Conservation (phyloP, 1,140 invertebrate species). For the Drosophila nannoptera region DNA sequence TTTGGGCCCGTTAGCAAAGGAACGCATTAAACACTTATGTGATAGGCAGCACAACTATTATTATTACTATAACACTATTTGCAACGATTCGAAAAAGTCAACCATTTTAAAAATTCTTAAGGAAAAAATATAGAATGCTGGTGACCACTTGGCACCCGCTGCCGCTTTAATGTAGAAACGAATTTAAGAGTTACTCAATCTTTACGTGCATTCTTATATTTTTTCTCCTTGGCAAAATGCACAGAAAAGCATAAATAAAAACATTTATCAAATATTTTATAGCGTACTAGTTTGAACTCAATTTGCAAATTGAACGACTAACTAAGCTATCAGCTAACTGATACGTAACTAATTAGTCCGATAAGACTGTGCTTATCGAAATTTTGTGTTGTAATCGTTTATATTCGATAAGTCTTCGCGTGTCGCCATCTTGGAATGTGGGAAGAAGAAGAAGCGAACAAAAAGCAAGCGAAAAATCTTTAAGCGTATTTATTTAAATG, state of each 20-base stretch:
- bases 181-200: slow-evolving; percentile 54
- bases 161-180: slow-evolving; percentile 57
- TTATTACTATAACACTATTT: slow-evolving; percentile 13
- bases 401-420: slow-evolving; percentile 44
- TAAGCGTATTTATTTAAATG: slow-evolving; percentile 66
- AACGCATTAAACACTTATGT: slow-evolving; percentile 49
- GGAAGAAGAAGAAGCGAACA: slow-evolving; percentile 67
- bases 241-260: slow-evolving; percentile 18
- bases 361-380: slow-evolving; percentile 28
- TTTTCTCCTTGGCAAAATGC: slow-evolving; percentile 17
- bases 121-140: slow-evolving; percentile 24
- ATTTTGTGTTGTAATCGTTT: slow-evolving; percentile 21
- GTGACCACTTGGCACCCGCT: slow-evolving; percentile 36
- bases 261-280: slow-evolving; percentile 4
- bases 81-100: slow-evolving; percentile 11
- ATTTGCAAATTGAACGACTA: background rate
- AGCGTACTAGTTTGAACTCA: slow-evolving; percentile 9
- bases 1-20: slow-evolving; percentile 10
- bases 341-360: slow-evolving; percentile 19
- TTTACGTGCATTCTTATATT: slow-evolving; percentile 36
- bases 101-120: slow-evolving; percentile 30
- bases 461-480: slow-evolving; percentile 72
- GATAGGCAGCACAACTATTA: slow-evolving; percentile 49
- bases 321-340: slow-evolving; percentile 10
- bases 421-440: slow-evolving; percentile 59